Percentiles rank a stretch among this genome's conserved stretches.
These are phyloP conservation scores for Manis pentadactyla DNA, from an alignment of 2,797 vertebrate genomes.

Conservation along the genomic window DNA sequence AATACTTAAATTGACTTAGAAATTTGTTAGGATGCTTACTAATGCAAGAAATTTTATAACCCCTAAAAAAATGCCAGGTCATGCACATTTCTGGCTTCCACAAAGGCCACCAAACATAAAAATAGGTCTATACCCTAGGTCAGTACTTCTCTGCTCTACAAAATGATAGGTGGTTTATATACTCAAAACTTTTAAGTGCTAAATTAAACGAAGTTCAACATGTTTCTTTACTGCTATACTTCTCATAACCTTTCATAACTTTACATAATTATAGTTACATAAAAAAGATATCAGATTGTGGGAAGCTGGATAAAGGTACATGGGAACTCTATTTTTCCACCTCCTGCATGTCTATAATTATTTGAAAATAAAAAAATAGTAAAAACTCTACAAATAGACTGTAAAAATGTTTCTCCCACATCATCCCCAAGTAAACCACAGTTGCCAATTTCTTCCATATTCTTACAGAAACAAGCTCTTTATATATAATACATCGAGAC, in stretches of 20 bases:
- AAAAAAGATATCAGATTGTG: background rate
- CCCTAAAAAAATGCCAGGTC: background rate
- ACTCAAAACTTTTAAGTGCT: constrained; percentile 39
- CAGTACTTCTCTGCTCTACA: background rate
- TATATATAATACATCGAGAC: background rate
- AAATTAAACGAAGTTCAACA: background rate
- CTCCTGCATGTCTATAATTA: background rate
- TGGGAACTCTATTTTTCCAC: background rate
- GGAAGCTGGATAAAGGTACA: background rate
- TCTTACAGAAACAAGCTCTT: background rate
- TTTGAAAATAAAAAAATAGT: constrained; percentile 27
- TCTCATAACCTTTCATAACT: constrained; percentile 2
- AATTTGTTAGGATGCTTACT: background rate
- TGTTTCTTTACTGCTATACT: background rate
- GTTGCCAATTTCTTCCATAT: background rate
- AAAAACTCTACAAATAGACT: background rate
- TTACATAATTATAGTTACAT: background rate
- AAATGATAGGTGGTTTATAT: background rate
- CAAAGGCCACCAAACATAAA: background rate
- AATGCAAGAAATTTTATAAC: background rate
- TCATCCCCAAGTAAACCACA: background rate
- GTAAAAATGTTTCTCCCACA: constrained; percentile 29
- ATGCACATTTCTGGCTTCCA: background rate
- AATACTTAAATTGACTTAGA: constrained; percentile 11
- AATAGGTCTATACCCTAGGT: background rate